Conservation (phyloP, 2,888 invertebrate genomes). For the Thalpophila matura region DNA sequence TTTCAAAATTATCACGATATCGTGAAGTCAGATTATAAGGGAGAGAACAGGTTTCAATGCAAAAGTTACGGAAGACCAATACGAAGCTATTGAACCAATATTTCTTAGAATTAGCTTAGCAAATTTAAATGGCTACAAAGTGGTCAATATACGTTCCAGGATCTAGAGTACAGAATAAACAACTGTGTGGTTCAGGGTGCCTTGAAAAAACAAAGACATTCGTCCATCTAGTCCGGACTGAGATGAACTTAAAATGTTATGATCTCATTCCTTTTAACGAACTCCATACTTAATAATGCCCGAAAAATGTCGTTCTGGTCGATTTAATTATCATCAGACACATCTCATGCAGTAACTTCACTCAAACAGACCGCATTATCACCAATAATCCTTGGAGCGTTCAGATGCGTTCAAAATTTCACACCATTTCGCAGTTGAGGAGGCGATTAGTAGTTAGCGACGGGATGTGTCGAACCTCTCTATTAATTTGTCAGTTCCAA, state of each 20-base stretch:
- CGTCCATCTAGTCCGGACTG: not conserved
- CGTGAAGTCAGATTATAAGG: conserved; percentile 16
- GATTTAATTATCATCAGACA: conserved; percentile 1
- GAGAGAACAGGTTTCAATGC: not conserved
- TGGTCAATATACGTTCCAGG: not conserved
- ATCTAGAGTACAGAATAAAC: not conserved
- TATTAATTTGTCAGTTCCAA: conserved; percentile 83
- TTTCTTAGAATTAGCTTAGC: not conserved
- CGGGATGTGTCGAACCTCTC: conserved; percentile 72
- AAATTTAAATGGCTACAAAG: not conserved
- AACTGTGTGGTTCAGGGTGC: not conserved
- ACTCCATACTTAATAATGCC: too few relatives aligned
- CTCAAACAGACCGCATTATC: conserved; percentile 42
- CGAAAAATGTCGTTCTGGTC: too few relatives aligned
- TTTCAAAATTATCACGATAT: conserved; percentile 29
- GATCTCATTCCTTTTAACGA: too few relatives aligned
- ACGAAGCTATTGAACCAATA: conserved; percentile 6
- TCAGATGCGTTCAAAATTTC: conserved; percentile 71
- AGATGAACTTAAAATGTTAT: too few relatives aligned
- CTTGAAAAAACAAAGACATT: not conserved
- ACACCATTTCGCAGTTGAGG: conserved; percentile 79
- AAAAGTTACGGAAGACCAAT: conserved; percentile 15
- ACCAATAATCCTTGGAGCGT: conserved; percentile 47
- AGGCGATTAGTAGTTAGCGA: conserved; percentile 78
- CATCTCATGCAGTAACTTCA: conserved; percentile 21